Conservation (phyloP, 2,888 invertebrate species). For the Tipula vernalis region DNA sequence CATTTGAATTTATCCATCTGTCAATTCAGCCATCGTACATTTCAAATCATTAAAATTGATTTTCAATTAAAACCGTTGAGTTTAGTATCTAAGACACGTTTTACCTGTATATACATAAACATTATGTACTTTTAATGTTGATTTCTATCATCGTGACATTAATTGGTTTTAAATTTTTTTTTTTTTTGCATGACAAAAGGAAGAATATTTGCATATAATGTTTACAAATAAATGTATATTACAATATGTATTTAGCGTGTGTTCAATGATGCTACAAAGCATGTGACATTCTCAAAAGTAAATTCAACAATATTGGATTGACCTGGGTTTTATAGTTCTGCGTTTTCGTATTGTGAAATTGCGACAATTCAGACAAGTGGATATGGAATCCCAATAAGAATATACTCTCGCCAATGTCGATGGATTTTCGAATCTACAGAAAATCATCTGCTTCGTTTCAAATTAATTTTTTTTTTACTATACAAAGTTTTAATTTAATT, state of each 20-base stretch:
- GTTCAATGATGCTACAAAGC: background rate
- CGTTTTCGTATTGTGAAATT: too few species aligned
- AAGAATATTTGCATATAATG: background rate
- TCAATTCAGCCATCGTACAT: background rate
- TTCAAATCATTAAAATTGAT: background rate
- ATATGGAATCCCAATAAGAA: too few species aligned
- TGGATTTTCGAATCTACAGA: too few species aligned
- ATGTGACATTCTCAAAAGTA: background rate
- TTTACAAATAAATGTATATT: background rate
- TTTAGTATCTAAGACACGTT: background rate
- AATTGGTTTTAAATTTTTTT: background rate
- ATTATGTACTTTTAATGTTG: background rate
- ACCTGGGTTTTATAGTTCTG: too few species aligned
- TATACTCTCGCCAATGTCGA: too few species aligned
- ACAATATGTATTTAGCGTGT: background rate
- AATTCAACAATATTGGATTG: too few species aligned
- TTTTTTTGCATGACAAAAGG: background rate
- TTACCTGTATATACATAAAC: background rate
- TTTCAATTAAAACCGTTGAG: background rate
- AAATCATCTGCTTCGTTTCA: too few species aligned
- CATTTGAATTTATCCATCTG: background rate
- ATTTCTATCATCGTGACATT: background rate
- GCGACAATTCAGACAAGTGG: too few species aligned
- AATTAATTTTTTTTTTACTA: too few species aligned
- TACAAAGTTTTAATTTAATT: too few species aligned